Evolutionary conservation across 2,797 vertebrate genomes (phyloP), one percentile per base, ranked within the genome.

Genomic region (Sebastes cheni): DNA sequence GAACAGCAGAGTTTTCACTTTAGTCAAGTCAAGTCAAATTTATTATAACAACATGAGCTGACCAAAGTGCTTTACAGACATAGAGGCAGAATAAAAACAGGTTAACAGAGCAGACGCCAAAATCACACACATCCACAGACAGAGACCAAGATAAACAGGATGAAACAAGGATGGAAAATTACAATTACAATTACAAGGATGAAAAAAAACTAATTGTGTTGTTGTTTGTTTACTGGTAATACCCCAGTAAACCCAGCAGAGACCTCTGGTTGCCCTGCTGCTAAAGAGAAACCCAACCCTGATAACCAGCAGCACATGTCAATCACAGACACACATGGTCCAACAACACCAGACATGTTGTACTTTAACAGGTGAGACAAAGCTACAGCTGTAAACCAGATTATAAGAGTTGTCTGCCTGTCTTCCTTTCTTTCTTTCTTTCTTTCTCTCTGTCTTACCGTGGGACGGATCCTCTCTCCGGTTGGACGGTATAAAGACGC

Each of bases 281-380:
- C 39, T 42, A 7, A 32, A 60, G 77, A 77, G 77, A 77, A n/a
- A 62, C 68, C 81, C 32, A 60, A 62, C 68, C 59, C 64, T 13
- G 60, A 75, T 58, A 52, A 30, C 70, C 87, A 90, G 64, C 16
- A 86, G 79, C 89, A 84, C 79, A 74, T 82, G 89, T 87, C 87
- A 91, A 85, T 88, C 90, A 90, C 82, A 46, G 32, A 59, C 77
- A 11, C 77, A 36, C 75, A 34, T 18, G 61, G n/a, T 29, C 46
- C 60, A 56, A 9, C 23, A 39, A 58, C 46, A 25, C 4, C 59
- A n/a, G 1, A 69, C 11, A 22, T 5, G 6, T 3, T 46, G 4
- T 6, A 32, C 3, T 2, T 5, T 11, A 29, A 68, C 18, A 25
- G 1, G 13, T 3, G 6, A 3, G 14, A 56, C 13, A 3, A 62